Evolutionary conservation across 2,888 invertebrate genomes (phyloP).

Genomic region (Drosophila anomalata): DNA sequence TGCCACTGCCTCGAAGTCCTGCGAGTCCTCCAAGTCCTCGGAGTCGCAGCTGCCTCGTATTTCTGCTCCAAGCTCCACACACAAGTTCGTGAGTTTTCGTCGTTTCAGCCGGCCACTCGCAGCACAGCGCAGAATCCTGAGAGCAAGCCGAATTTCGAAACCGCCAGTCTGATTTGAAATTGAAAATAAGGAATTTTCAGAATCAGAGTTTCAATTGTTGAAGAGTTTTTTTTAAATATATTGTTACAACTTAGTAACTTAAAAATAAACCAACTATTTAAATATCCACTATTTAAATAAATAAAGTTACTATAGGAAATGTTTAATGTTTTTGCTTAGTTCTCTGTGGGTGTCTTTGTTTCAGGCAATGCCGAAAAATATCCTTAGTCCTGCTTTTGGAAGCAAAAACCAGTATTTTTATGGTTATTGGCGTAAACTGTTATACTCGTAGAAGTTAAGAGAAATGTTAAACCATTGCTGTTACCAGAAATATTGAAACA

Average conservation of each 20-base stretch:
- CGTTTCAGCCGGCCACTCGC: slow-evolving; percentile 51
- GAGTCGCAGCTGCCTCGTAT: slow-evolving; percentile 36
- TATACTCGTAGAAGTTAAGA: slow-evolving; percentile 46
- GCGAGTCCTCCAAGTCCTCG: slow-evolving; percentile 25
- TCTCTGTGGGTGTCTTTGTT: no score
- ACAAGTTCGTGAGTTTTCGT: slow-evolving; percentile 25
- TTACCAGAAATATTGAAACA: not conserved
- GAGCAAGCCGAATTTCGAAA: slow-evolving; percentile 44
- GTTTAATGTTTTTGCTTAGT: not conserved
- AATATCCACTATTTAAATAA: no score
- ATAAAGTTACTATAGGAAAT: not conserved
- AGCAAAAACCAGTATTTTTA: slow-evolving; percentile 62
- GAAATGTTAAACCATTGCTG: not conserved
- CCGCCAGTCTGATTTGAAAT: slow-evolving; percentile 52
- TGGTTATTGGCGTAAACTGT: slow-evolving; percentile 48
- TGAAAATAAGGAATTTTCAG: not conserved
- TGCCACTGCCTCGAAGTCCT: slow-evolving; percentile 23
- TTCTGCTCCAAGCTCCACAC: slow-evolving; percentile 45
- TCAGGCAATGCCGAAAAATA: slow-evolving; percentile 13
- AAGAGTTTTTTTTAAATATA: not conserved
- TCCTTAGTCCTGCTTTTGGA: not conserved
- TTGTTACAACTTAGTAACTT: not conserved
- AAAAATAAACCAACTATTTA: not conserved
- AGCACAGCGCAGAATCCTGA: slow-evolving; percentile 78
- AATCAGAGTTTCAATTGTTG: not conserved